Percentiles rank a stretch among this genome's conserved stretches.
phyloP scores from a whole-genome alignment of 1,140 invertebrate species.

The Drosophila prosaltans region DNA sequence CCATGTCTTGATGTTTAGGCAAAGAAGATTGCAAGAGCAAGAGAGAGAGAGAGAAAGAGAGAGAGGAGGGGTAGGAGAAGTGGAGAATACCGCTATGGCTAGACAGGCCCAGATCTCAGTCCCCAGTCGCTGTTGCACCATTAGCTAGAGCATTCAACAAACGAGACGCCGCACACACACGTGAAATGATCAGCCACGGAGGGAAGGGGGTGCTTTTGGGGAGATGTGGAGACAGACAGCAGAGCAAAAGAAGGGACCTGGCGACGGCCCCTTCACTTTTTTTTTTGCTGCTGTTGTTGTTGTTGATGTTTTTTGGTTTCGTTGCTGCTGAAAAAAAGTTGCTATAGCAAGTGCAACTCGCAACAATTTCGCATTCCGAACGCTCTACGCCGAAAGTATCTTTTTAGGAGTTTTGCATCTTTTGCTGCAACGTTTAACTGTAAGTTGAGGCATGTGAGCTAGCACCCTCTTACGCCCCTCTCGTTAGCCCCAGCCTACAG shows the following conservation, averaged over 20 bases:
- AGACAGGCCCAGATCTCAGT: slow-evolving; percentile 51
- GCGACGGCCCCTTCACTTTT: slow-evolving; percentile 74
- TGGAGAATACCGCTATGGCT: slow-evolving; percentile 74
- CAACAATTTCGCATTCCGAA: slow-evolving; percentile 71
- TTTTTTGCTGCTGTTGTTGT: slow-evolving; percentile 47
- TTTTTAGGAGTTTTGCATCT: slow-evolving; percentile 73
- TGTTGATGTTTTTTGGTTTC: slow-evolving; percentile 30
- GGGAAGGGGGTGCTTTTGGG: slow-evolving; percentile 23
- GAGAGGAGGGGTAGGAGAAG: not conserved
- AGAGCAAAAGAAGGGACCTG: slow-evolving; percentile 40
- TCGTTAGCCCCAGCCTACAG: too few relatives aligned
- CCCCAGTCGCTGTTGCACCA: slow-evolving; percentile 48
- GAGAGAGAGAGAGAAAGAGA: not conserved
- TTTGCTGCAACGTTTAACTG: slow-evolving; percentile 67
- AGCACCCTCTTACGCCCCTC: not conserved
- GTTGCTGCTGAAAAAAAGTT: slow-evolving; percentile 57
- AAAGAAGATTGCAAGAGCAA: not conserved
- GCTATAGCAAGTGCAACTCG: slow-evolving; percentile 74
- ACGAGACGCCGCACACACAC: slow-evolving; percentile 54
- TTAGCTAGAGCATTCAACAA: slow-evolving; percentile 60
- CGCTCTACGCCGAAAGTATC: slow-evolving; percentile 63
- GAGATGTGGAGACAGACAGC: slow-evolving; percentile 2
- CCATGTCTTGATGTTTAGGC: slow-evolving; percentile 5
- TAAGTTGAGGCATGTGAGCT: slow-evolving; percentile 71
- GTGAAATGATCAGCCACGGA: slow-evolving; percentile 29